phyloP scores from a whole-genome alignment of 53 echinoderm and acorn worm genomes.

The Echinarachnius parma region DNA sequence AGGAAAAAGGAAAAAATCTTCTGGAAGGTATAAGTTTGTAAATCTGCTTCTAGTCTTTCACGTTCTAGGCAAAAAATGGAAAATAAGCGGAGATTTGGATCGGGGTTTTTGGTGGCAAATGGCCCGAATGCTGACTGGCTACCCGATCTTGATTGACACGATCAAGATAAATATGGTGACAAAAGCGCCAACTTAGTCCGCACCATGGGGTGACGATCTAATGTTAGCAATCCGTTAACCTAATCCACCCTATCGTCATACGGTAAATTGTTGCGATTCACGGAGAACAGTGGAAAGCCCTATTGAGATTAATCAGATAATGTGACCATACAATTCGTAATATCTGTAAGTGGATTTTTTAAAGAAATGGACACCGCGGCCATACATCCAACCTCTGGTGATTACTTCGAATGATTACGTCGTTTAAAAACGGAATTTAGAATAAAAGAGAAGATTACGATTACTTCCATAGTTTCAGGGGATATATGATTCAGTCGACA shows the following conservation, averaged over 20 bases:
- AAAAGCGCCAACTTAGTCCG: conserved; percentile 39
- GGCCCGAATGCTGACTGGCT: conserved; percentile 36
- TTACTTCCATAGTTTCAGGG: no score
- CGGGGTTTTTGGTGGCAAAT: conserved; percentile 39
- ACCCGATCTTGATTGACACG: conserved; percentile 34
- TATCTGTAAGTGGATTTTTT: conserved; percentile 51
- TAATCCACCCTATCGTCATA: conserved; percentile 43
- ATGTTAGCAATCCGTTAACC: conserved; percentile 45
- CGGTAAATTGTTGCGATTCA: conserved; percentile 42
- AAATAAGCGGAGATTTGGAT: conserved; percentile 49
- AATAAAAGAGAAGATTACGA: no score
- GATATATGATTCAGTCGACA: no score
- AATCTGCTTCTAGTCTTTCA: conserved; percentile 43
- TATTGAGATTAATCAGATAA: conserved; percentile 22
- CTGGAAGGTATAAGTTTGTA: conserved; percentile 20
- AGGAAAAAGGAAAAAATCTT: conserved; percentile 3
- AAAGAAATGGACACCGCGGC: conserved; percentile 19
- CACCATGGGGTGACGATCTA: conserved; percentile 33
- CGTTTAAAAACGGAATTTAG: no score
- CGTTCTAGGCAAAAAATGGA: conserved; percentile 20
- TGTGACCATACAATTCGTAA: conserved; percentile 46
- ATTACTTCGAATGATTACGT: conserved; percentile 35
- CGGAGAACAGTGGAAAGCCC: conserved; percentile 21
- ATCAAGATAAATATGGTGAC: conserved; percentile 33
- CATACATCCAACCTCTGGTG: neutral